Percentiles rank a stretch among this genome's conserved stretches.
phyloP scores from a whole-genome alignment of 2,113 vertebrate genomes.

The Motacilla alba region DNA sequence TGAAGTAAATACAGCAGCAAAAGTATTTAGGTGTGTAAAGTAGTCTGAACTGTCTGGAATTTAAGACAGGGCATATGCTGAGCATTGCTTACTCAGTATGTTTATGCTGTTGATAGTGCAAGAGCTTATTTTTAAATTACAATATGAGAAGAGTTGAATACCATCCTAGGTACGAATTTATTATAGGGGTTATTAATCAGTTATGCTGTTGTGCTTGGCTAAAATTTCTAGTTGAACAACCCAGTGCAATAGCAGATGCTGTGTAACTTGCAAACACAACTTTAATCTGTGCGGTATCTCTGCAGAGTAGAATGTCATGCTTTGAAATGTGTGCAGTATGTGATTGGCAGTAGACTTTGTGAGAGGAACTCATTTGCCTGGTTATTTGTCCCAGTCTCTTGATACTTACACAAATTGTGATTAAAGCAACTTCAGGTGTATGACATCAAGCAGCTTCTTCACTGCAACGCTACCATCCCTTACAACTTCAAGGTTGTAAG shows the following conservation, averaged over 20 bases:
- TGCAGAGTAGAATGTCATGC: neutral
- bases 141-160: neutral
- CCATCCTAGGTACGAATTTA: neutral
- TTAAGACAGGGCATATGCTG: neutral
- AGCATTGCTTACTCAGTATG: neutral
- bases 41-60: neutral
- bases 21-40: neutral
- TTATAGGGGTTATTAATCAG: neutral
- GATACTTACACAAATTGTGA: neutral
- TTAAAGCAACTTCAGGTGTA: neutral
- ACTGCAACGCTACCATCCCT: neutral
- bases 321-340: neutral
- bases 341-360: neutral
- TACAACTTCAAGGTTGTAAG: neutral
- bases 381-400: neutral
- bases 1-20: neutral
- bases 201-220: neutral
- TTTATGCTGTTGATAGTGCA: neutral
- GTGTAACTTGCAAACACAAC: neutral
- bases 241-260: neutral
- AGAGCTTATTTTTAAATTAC: neutral
- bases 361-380: neutral
- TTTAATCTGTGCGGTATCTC: rapidly evolving
- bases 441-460: neutral
- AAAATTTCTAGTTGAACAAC: neutral